Conservation (phyloP, 2,113 vertebrate genomes). For the Carassius carassius region DNA sequence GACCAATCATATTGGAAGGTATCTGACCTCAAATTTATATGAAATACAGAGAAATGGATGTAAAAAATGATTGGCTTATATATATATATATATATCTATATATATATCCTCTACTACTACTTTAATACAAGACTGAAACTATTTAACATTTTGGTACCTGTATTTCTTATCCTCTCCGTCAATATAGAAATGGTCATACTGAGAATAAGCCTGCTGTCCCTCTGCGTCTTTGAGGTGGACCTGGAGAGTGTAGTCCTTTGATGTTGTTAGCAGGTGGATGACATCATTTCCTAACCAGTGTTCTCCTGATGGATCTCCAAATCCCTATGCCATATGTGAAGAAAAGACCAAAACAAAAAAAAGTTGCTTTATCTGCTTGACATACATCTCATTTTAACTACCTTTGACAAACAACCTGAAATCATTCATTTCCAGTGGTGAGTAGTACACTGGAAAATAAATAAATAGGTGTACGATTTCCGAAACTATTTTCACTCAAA, state of each 20-base stretch:
- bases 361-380: neutral
- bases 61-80: neutral
- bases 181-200: conserved; percentile 77
- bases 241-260: conserved; percentile 73
- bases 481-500: no score
- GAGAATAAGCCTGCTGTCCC: conserved; percentile 77
- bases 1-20: neutral
- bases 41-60: neutral
- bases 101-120: neutral
- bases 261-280: conserved; percentile 77
- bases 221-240: conserved; percentile 77
- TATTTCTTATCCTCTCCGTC: conserved; percentile 77
- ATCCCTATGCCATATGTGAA: conserved; percentile 72
- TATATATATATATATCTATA: no score
- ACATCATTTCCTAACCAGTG: conserved; percentile 84
- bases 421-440: neutral
- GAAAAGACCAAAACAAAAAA: neutral
- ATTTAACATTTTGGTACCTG: conserved; percentile 68
- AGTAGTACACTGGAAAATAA: no score
- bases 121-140: neutral
- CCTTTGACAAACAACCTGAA: neutral
- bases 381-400: neutral
- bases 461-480: no score
- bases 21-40: neutral
- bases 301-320: conserved; percentile 79